Evolutionary conservation across 1,140 invertebrate genomes (phyloP).

Genomic region (Magallana ariakensis): DNA sequence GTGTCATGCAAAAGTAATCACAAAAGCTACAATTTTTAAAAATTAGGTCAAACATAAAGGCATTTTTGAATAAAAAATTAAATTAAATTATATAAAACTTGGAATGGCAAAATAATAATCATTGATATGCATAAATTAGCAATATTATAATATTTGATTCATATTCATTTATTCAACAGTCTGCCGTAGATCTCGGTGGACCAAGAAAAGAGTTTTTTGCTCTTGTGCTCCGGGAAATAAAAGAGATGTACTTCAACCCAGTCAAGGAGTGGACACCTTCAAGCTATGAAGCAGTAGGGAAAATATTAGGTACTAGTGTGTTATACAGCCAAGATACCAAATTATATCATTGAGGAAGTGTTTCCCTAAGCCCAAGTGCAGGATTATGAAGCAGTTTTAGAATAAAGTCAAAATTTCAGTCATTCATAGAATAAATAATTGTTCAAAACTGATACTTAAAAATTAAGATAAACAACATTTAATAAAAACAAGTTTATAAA

Average conservation of each 20-base stretch:
- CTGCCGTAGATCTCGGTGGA: conserved; percentile 42
- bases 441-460: neutral
- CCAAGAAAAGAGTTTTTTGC: conserved; percentile 54
- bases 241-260: conserved; percentile 45
- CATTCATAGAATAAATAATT: neutral
- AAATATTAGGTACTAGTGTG: conserved; percentile 5
- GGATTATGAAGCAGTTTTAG: neutral
- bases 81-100: neutral
- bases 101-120: neutral
- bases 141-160: neutral
- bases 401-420: neutral
- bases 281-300: neutral
- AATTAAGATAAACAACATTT: neutral
- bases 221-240: conserved; percentile 40
- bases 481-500: too few species aligned
- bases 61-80: too few species aligned
- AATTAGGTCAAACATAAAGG: neutral
- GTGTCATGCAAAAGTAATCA: neutral
- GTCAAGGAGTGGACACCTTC: conserved; percentile 15
- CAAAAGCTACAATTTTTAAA: neutral
- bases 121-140: neutral
- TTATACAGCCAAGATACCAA: neutral
- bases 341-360: neutral
- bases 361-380: neutral
- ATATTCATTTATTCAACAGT: conserved; percentile 21